Base-by-base conservation (phyloP, 37 sponge, comb jelly and placozoan genomes). In the Ephydatia muelleri region DNA sequence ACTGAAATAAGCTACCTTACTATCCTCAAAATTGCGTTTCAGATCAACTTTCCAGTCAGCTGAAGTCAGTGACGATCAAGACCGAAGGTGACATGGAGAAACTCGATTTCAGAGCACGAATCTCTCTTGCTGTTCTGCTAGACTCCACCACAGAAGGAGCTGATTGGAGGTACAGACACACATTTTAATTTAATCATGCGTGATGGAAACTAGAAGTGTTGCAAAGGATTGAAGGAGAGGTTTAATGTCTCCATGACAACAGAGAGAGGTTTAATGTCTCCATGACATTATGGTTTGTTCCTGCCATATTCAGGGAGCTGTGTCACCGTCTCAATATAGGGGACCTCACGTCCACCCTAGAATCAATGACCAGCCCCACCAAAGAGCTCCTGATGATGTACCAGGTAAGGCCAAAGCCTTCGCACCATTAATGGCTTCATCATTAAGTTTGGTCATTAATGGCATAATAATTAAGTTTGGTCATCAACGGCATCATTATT, bases 291-390 rank as follows among this genome's bases (percentile, higher is more conserved):
- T 32, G 32, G 13, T 28, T 71, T 12, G 11, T 32, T 12, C 31
- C 1, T 71, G 29, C 30, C 25, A 14, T 19, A 13, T 31, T 36
- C 67, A 87, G 82, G 49, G 48, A 73, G 74, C 82, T 92, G 32
- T 80, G 85, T 30, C 64, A 49, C 21, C 80, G 79, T 36, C 66
- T 94, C 30, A 80, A 73, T 28, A 48, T 90, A 13, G 76, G 47
- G 16, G 64, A 80, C 2, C 72, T 87, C 26, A 70, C 84, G 40
- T 40, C 75, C 35, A 91, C 83, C 19, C 82, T 94, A 21, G 39
- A 86, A 25, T 48, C 81, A 68, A 76, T 84, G 39, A 78, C 88
- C 38, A 89, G 87, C 68, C 94, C 94, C 14, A 90, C 91, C 67
- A 84, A 82, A 47, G 91, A 94, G 8, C 79, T 94, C 21, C 76